Evolutionary conservation across 1,140 invertebrate genomes (phyloP), one percentile per base, ranked within the genome.

Genomic region (Macrotrachela quadricornifera): DNA sequence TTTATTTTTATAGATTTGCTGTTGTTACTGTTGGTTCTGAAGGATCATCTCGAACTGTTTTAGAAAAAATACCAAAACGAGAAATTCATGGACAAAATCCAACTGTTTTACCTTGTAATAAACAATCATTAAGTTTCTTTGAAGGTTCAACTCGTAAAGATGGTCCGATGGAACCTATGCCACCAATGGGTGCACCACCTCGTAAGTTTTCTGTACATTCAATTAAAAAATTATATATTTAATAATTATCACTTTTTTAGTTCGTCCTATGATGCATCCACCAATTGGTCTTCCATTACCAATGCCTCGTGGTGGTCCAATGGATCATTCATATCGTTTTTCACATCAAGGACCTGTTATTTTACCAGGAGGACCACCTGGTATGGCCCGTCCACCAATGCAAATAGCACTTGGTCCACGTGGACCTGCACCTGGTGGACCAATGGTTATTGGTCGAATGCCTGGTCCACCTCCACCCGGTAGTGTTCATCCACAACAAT

Each of bases 1-100:
- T 30, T 56, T 13, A 16, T 49, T 47, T 47, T n/a, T 43, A 11
- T 55, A 48, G 54, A 30, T 91, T 91, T 69, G 91, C 86, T 66
- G 80, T 88, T 15, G 79, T 92, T 58, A 83, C 84, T 2, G 72
- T 94, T 46, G 83, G 82, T 13, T 94, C 87, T 0, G 91, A 97
- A 61, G 76, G 78, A 56, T 94, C 90, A 56, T 78, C 87, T 61
- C 76, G 85, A 55, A 74, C 80, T 54, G 81, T 88, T 43, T 78
- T 96, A 76, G 91, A 97, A 51, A 79, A 85, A 57, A 72, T 97
- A 42, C 80, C 83, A 0, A 88, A 90, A 65, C 88, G 85, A 51
- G 86, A 92, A 62, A 73, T 97, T 13, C 85, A 97, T 68, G 90
- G 90, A 30, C 88, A 95, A 66, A 79, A 78, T 61, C 87, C 87